Percentiles rank a stretch among this genome's conserved stretches.
Evolutionary conservation across 2,888 invertebrate genomes (phyloP).

Genomic region (Polyommatus iphigenia): DNA sequence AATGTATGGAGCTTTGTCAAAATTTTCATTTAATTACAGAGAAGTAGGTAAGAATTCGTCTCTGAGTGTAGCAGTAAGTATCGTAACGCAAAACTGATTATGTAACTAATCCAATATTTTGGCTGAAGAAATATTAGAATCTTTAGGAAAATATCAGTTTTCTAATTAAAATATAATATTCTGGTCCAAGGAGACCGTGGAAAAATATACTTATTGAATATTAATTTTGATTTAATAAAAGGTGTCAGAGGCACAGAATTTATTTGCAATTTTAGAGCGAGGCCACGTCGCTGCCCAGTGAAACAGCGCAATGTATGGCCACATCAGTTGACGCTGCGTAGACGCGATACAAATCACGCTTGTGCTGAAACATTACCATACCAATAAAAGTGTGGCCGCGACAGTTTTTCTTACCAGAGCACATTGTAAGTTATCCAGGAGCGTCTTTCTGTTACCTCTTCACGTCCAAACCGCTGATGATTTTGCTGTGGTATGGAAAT

Average conservation of each 20-base stretch:
- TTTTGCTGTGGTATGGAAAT: no score
- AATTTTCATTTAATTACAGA: no score
- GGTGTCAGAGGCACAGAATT: neutral
- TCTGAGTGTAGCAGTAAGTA: no score
- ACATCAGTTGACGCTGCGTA: neutral
- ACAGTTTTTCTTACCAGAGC: neutral
- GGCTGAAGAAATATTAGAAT: neutral
- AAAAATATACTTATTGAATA: constrained; percentile 6
- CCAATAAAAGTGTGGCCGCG: neutral
- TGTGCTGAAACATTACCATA: no score
- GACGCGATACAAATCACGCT: no score
- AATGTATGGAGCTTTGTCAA: no score
- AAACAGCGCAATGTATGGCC: neutral
- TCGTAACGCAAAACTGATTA: neutral
- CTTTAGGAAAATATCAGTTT: neutral
- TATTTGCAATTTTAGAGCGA: neutral
- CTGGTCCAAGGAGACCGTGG: neutral
- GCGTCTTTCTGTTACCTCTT: no score
- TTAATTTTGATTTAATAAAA: constrained; percentile 1
- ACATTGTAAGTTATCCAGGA: neutral
- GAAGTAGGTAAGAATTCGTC: no score
- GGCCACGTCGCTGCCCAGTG: neutral
- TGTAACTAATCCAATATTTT: neutral
- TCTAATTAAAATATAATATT: neutral
- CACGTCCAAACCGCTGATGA: no score